Conservation (phyloP, 1,140 invertebrate species). For the Musca vetustissima region DNA sequence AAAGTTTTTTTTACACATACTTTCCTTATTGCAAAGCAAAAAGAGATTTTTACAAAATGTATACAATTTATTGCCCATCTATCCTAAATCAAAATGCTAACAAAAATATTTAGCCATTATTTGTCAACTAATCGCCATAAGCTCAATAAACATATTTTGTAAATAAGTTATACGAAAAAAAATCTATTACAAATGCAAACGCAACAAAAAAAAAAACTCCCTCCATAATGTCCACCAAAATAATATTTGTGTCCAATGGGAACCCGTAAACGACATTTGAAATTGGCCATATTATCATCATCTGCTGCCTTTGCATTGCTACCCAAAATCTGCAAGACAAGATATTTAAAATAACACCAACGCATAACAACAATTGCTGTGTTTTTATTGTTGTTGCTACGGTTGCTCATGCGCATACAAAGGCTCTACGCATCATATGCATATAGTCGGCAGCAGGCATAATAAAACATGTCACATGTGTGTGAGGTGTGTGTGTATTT, state of each 20-base stretch:
- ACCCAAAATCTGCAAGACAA: background rate
- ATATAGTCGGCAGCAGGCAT: too few relatives aligned
- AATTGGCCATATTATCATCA: background rate
- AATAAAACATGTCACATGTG: too few relatives aligned
- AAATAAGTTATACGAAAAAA: conserved; percentile 1
- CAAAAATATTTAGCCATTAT: conserved; percentile 11
- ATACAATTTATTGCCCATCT: background rate
- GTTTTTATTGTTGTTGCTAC: too few relatives aligned
- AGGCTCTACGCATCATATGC: background rate
- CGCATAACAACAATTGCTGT: background rate
- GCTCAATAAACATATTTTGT: conserved; percentile 5
- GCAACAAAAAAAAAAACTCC: conserved; percentile 3
- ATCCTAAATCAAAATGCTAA: too few relatives aligned
- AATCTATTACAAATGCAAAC: conserved; percentile 3
- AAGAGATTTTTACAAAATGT: too few relatives aligned
- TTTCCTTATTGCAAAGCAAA: too few relatives aligned
- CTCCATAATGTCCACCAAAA: background rate
- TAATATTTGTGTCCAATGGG: background rate
- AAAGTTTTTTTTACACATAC: too few relatives aligned
- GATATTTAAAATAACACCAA: background rate
- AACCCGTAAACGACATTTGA: too few relatives aligned
- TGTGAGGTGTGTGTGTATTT: too few relatives aligned
- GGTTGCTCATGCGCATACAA: background rate
- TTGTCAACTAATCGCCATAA: conserved; percentile 14
- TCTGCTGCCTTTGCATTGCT: background rate